Conservation (phyloP, 2,888 invertebrate genomes). For the Oscheius onirici region DNA sequence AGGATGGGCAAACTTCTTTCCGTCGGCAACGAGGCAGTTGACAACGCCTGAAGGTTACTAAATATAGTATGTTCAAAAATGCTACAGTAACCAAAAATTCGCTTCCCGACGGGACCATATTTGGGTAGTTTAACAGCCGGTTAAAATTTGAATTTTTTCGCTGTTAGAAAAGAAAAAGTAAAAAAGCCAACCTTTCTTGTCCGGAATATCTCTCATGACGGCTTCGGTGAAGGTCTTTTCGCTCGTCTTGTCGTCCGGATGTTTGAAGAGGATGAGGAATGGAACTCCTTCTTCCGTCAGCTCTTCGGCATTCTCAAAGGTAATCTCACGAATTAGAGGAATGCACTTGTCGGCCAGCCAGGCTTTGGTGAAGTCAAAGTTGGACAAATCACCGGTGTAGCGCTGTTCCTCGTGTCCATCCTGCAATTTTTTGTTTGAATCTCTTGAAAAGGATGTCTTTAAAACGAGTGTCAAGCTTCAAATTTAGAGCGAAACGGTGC, state of each 20-base stretch:
- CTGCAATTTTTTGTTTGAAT: constrained; percentile 5
- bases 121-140: no score
- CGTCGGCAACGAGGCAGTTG: constrained; percentile 96
- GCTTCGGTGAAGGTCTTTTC: constrained; percentile 86
- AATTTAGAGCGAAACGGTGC: no score
- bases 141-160: no score
- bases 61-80: no score
- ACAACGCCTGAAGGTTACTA: constrained; percentile 82
- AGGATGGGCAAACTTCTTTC: constrained; percentile 94
- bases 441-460: background rate
- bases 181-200: constrained; percentile 83
- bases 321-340: constrained; percentile 95
- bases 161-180: background rate
- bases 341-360: constrained; percentile 94
- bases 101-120: no score
- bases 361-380: constrained; percentile 71
- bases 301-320: constrained; percentile 96
- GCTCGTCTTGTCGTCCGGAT: constrained; percentile 83
- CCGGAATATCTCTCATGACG: constrained; percentile 81
- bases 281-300: constrained; percentile 85
- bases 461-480: no score
- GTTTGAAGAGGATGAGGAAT: constrained; percentile 94
- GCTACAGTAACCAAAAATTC: no score
- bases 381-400: constrained; percentile 41
- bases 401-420: constrained; percentile 31